phyloP scores from a whole-genome alignment of 2,888 invertebrate species.

The Ganaspis brasiliensis region DNA sequence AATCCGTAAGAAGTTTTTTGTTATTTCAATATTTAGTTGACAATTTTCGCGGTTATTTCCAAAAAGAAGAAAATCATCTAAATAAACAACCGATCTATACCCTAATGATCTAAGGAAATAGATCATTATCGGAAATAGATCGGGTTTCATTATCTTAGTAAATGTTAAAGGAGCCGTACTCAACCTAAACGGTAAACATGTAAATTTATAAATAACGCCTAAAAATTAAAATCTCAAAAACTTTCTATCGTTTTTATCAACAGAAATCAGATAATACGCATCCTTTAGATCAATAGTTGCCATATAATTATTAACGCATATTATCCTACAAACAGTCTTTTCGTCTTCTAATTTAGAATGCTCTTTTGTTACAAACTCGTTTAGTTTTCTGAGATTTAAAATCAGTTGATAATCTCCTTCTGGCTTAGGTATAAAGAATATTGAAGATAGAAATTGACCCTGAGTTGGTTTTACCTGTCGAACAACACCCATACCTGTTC shows the following conservation, averaged over 20 bases:
- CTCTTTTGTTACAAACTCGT: conserved; percentile 45
- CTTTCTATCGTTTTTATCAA: conserved; percentile 55
- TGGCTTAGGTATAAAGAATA: conserved; percentile 49
- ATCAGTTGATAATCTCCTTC: conserved; percentile 50
- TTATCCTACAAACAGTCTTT: conserved; percentile 44
- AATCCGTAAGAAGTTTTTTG: neutral
- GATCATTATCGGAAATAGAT: too few species aligned
- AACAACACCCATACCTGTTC: conserved; percentile 47
- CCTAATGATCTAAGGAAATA: conserved; percentile 47
- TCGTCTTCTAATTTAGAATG: conserved; percentile 57
- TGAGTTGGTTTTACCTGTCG: conserved; percentile 7
- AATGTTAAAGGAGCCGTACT: conserved; percentile 51
- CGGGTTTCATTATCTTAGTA: conserved; percentile 55
- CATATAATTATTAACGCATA: conserved; percentile 41
- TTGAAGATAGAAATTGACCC: conserved; percentile 50
- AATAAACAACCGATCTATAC: conserved; percentile 49
- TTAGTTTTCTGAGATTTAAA: conserved; percentile 51
- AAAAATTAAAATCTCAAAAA: conserved; percentile 57
- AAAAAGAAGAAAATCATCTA: conserved; percentile 53
- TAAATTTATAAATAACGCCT: conserved; percentile 52
- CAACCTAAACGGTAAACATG: conserved; percentile 58
- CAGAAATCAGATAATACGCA: conserved; percentile 53
- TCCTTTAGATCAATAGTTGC: conserved; percentile 54
- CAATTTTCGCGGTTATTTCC: conserved; percentile 40
- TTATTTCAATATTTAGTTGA: conserved; percentile 41